A percentile compares a stretch with the other conserved stretches of the same genome.
Conservation (phyloP, 2,113 vertebrate species). For the Istiophorus platypterus region DNA sequence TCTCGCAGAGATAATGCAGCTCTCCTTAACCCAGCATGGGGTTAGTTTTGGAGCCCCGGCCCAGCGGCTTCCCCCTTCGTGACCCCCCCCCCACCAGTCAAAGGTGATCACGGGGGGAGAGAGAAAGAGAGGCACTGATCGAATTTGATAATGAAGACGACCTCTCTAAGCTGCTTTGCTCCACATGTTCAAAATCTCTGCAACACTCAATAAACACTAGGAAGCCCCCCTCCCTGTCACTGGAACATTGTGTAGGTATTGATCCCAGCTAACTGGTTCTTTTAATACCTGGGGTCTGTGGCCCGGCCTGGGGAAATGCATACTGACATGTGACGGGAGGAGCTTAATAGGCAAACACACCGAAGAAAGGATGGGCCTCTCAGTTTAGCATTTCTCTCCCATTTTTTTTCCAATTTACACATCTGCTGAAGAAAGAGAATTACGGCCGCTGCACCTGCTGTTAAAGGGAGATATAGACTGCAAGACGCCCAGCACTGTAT, state of each 20-base stretch:
- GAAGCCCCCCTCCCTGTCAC: constrained; percentile 78
- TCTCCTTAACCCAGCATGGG: constrained; percentile 74
- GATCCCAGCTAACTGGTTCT: constrained; percentile 80
- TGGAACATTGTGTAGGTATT: constrained; percentile 86
- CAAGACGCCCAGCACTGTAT: constrained; percentile 47
- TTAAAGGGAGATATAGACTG: constrained; percentile 41
- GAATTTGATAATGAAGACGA: constrained; percentile 87
- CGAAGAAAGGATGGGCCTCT: constrained; percentile 81
- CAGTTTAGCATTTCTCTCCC: constrained; percentile 74
- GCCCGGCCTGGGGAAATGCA: constrained; percentile 75
- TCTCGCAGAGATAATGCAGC: constrained; percentile 51
- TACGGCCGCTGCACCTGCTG: constrained; percentile 80
- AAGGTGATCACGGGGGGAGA: constrained; percentile 79
- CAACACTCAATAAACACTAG: constrained; percentile 77
- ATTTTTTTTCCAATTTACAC: constrained; percentile 78
- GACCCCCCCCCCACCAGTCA: constrained; percentile 76
- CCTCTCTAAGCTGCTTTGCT: constrained; percentile 83
- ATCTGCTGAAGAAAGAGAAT: constrained; percentile 82
- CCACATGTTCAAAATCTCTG: constrained; percentile 83
- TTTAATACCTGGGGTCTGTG: constrained; percentile 84
- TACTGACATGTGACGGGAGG: constrained; percentile 81
- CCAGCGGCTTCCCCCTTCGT: constrained; percentile 38
- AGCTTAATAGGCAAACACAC: constrained; percentile 79
- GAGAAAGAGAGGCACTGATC: constrained; percentile 79
- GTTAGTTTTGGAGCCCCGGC: constrained; percentile 44